These are phyloP conservation scores for Protophormia terraenovae DNA, from an alignment of 2,888 invertebrate genomes.

Conservation along the genomic window DNA sequence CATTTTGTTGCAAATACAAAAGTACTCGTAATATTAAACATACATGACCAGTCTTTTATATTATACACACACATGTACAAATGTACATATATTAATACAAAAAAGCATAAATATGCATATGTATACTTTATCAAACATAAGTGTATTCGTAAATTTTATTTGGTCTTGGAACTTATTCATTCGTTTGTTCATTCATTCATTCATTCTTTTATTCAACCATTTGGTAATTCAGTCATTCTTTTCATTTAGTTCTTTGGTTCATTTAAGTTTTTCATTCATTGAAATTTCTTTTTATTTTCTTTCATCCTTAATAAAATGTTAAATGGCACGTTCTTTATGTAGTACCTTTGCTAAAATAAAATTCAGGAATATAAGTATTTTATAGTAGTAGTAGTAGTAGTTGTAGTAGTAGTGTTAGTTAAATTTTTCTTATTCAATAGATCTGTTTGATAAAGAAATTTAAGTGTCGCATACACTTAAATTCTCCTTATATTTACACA, in stretches of 20 bases:
- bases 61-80: neutral
- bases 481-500: neutral
- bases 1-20: neutral
- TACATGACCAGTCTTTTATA: neutral
- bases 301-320: conserved; percentile 47
- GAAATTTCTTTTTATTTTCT: conserved; percentile 25
- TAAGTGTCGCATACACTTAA: conserved; percentile 46
- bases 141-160: conserved; percentile 19
- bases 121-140: no score
- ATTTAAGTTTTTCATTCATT: conserved; percentile 50
- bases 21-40: neutral
- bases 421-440: conserved; percentile 19
- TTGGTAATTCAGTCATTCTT: conserved; percentile 29
- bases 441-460: conserved; percentile 39
- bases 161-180: conserved; percentile 20
- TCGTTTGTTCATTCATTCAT: neutral
- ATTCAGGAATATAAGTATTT: no score
- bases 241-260: conserved; percentile 41
- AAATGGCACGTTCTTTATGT: conserved; percentile 64
- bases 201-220: neutral
- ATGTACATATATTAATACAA: no score
- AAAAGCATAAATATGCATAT: neutral
- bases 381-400: neutral
- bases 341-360: no score
- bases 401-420: neutral